Evolutionary conservation across 2,113 vertebrate genomes (phyloP).

Genomic region (Corythaixoides concolor): DNA sequence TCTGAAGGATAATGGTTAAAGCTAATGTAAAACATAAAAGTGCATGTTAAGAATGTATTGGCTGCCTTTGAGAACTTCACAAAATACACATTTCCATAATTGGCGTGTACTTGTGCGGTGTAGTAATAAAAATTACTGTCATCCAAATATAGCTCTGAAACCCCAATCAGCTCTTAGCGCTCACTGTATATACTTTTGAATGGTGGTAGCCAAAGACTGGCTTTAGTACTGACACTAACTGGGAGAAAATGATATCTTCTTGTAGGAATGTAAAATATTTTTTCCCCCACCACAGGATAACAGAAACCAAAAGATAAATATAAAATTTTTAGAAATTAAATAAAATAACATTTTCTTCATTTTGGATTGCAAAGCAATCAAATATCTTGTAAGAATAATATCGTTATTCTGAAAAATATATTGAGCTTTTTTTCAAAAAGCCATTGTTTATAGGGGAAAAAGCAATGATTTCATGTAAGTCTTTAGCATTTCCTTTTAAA

Average conservation of each 20-base stretch:
- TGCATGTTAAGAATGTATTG: neutral
- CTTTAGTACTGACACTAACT: neutral
- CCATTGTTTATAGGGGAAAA: neutral
- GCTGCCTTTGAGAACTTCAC: neutral
- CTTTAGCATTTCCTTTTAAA: neutral
- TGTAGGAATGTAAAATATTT: neutral
- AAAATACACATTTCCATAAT: neutral
- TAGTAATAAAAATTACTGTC: neutral
- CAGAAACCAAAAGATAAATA: neutral
- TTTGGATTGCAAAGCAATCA: neutral
- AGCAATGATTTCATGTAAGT: neutral
- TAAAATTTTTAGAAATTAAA: neutral
- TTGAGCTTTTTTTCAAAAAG: neutral
- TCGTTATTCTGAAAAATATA: neutral
- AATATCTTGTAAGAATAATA: neutral
- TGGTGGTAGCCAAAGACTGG: neutral
- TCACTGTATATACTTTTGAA: neutral
- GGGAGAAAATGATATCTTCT: neutral
- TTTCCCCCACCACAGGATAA: neutral
- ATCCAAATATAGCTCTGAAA: neutral
- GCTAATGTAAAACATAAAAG: constrained; percentile 4
- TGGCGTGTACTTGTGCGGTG: neutral
- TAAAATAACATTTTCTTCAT: neutral
- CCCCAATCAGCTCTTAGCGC: neutral
- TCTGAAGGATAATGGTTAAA: neutral